A percentile compares a stretch with the other conserved stretches of the same genome.
These are phyloP conservation scores for Ceratina australensis DNA, from an alignment of 1,140 invertebrate species.

Conservation along the genomic window DNA sequence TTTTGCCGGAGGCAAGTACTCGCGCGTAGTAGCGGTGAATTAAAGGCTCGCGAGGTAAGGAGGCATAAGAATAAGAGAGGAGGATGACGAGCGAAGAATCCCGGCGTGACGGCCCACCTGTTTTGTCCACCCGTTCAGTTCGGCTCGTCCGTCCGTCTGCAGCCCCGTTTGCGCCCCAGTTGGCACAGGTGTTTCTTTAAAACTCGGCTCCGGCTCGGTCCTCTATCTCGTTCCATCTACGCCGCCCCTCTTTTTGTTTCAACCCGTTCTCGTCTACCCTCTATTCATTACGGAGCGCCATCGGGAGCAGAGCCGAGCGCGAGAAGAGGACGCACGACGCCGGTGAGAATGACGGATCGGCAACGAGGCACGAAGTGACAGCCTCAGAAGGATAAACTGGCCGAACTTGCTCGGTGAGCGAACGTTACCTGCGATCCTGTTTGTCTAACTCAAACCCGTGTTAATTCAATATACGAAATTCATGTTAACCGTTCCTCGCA, in stretches of 20 bases:
- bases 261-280: constrained; percentile 35
- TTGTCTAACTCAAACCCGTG: neutral
- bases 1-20: neutral
- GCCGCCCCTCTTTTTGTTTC: constrained; percentile 28
- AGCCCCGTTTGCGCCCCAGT: constrained; percentile 70
- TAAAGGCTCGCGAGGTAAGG: constrained; percentile 38
- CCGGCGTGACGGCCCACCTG: constrained; percentile 68
- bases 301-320: constrained; percentile 42
- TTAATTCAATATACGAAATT: too few relatives aligned
- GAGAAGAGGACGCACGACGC: constrained; percentile 1
- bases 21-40: constrained; percentile 55
- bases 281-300: constrained; percentile 63
- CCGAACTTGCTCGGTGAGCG: neutral
- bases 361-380: constrained; percentile 27
- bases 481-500: too few relatives aligned
- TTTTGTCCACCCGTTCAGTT: constrained; percentile 70
- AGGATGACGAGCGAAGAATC: constrained; percentile 57
- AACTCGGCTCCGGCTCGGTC: constrained; percentile 47
- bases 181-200: constrained; percentile 71
- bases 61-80: constrained; percentile 30
- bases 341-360: constrained; percentile 60
- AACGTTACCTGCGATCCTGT: neutral
- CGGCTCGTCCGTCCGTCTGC: constrained; percentile 58
- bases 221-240: constrained; percentile 4
- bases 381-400: constrained; percentile 7